Evolutionary conservation across 2,113 vertebrate genomes (phyloP), one percentile per base, ranked within the genome.

Genomic region (Trichechus manatus): DNA sequence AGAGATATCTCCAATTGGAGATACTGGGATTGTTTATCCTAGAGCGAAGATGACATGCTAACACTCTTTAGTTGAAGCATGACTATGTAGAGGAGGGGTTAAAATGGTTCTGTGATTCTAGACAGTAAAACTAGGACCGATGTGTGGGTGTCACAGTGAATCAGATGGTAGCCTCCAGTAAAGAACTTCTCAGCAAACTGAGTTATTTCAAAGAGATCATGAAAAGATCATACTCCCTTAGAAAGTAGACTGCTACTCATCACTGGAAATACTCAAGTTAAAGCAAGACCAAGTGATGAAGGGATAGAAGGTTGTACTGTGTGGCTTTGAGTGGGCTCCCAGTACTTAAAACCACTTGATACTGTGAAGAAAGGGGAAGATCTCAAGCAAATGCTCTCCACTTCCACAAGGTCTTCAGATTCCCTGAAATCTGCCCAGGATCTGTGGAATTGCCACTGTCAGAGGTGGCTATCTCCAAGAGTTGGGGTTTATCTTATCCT

Each of bases 271-370:
- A 36, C 29, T 91, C 0, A 80, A 22, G 29, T 47, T 89, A 81
- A 74, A 72, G 15, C n/a, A 4, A 80, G 82, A 82, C 11, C 17
- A 13, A 42, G 17, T 2, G 20, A 33, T 25, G 36, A 64, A 27
- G 44, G 15, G 14, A 13, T 27, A 11, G 36, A 77, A 56, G 50
- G 23, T 14, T 0, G 1, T 19, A 3, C 9, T 5, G 9, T 3
- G 6, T 92, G 77, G 44, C 1, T 10, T 86, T 75, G 19, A 33
- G 4, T 2, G 1, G 0, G 1, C 6, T 42, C 75, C 22, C 11
- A 15, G 33, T 8, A 23, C 64, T 9, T 68, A 31, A 11, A 19
- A 39, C 9, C 3, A 11, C 33, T 50, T 66, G 74, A 85, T 63
- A 44, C 72, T 63, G 9, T 81, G 84, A 78, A 29, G 42, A 47